Evolutionary conservation across 2,888 invertebrate genomes (phyloP), one percentile per base, ranked within the genome.

Genomic region (Camponotus fellah): DNA sequence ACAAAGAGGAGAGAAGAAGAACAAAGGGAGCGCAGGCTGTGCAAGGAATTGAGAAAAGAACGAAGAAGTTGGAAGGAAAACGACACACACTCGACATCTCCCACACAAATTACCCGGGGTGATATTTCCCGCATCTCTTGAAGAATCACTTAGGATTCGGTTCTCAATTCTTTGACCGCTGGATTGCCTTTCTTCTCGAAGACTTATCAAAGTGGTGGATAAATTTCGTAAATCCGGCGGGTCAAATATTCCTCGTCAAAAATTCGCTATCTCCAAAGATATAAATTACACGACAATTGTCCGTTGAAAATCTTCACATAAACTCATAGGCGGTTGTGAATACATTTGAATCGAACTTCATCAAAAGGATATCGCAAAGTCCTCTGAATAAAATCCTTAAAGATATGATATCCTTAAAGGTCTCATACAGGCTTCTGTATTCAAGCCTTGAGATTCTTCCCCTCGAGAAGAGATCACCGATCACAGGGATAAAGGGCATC

Each of bases 51-150:
- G 82, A 21, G 53, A n/a, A 8, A 58, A 10, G 40, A 46, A 34
- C 49, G 76, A 46, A 66, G 62, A 79, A 88, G 81, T 58, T 74
- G 71, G 77, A 64, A 60, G 72, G 85, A 65, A 58, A 89, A 86
- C 88, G 87, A 91, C 90, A 88, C 90, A 88, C 92, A 92, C 91
- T 91, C 84, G 93, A 83, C 86, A 71, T 86, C 89, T 93, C 93
- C 90, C 93, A 93, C 92, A 92, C 92, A 92, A 93, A 93, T 93
- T 92, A 93, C 91, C 87, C 82, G 87, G 86, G 90, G 88, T 85
- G 90, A 83, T 84, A 83, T 83, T 83, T 80, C 72, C 84, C 87
- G 87, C 88, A 86, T 90, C 90, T 91, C 90, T 88, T 91, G 87
- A 90, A 91, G 91, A 92, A 93, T 93, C 92, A 91, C 90, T 91